These are phyloP conservation scores for Ectemnius continuus DNA, from an alignment of 2,888 invertebrate species.

Conservation along the genomic window DNA sequence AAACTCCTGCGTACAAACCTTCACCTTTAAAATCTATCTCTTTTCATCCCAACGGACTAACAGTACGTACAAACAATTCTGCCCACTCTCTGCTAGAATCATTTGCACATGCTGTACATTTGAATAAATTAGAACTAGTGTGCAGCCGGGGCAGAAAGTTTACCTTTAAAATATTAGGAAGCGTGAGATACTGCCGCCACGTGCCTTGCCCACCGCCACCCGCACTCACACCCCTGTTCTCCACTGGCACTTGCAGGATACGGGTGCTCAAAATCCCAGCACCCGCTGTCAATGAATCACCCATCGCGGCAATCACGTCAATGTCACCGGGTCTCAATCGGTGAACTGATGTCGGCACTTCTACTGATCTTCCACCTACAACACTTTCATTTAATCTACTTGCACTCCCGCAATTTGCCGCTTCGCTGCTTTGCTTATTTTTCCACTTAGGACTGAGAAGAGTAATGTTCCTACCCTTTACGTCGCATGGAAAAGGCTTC, in stretches of 20 bases:
- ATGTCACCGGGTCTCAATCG: constrained; percentile 82
- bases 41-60: too few relatives aligned
- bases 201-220: constrained; percentile 82
- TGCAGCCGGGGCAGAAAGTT: not conserved
- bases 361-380: constrained; percentile 63
- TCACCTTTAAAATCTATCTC: too few relatives aligned
- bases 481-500: constrained; percentile 68
- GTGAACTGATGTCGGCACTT: constrained; percentile 80
- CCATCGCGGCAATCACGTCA: constrained; percentile 81
- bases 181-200: constrained; percentile 85
- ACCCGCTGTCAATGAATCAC: constrained; percentile 82
- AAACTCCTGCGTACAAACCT: constrained; percentile 77
- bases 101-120: not conserved
- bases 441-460: too few relatives aligned
- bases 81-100: not conserved
- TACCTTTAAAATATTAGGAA: constrained; percentile 86
- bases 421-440: too few relatives aligned
- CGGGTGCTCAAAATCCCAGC: constrained; percentile 79
- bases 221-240: constrained; percentile 68
- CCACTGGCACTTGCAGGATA: constrained; percentile 75
- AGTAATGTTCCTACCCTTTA: constrained; percentile 58
- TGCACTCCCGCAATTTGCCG: too few relatives aligned
- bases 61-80: not conserved
- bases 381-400: not conserved
- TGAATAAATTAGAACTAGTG: not conserved